These are phyloP conservation scores for Pogoniulus pusillus DNA, from an alignment of 2,797 vertebrate species.

Conservation along the genomic window DNA sequence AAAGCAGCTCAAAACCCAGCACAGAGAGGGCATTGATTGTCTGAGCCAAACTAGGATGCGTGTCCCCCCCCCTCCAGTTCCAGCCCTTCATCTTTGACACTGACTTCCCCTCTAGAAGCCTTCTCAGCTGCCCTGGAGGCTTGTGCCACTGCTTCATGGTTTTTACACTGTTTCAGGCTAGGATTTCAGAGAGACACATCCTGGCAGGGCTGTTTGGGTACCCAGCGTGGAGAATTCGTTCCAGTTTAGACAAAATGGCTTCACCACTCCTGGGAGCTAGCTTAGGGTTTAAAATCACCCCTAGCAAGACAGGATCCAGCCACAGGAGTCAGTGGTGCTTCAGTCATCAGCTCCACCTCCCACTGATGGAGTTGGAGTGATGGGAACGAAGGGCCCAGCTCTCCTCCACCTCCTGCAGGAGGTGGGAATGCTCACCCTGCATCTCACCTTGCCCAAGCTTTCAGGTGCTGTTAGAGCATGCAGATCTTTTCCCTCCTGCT, in stretches of 20 bases:
- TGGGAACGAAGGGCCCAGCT: background rate
- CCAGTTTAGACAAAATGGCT: background rate
- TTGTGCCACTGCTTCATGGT: background rate
- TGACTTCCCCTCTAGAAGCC: background rate
- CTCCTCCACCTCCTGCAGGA: background rate
- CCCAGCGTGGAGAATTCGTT: background rate
- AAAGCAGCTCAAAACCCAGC: background rate
- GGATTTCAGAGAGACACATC: background rate
- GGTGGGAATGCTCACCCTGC: background rate
- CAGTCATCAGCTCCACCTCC: background rate
- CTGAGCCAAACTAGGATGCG: background rate
- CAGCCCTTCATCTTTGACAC: background rate
- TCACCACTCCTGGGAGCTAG: background rate
- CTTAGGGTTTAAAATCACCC: background rate
- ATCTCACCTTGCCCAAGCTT: background rate
- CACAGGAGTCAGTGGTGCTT: background rate
- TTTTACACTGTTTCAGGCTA: background rate
- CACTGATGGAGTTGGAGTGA: accelerated
- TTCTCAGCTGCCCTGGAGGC: background rate
- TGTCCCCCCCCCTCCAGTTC: background rate
- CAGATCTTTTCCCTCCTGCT: background rate
- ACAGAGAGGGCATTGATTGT: background rate
- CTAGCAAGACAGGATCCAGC: background rate
- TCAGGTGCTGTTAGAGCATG: background rate
- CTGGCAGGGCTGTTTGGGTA: background rate